Evolutionary conservation across 2,797 vertebrate genomes (phyloP).

Genomic region (Carcharodon carcharias): DNA sequence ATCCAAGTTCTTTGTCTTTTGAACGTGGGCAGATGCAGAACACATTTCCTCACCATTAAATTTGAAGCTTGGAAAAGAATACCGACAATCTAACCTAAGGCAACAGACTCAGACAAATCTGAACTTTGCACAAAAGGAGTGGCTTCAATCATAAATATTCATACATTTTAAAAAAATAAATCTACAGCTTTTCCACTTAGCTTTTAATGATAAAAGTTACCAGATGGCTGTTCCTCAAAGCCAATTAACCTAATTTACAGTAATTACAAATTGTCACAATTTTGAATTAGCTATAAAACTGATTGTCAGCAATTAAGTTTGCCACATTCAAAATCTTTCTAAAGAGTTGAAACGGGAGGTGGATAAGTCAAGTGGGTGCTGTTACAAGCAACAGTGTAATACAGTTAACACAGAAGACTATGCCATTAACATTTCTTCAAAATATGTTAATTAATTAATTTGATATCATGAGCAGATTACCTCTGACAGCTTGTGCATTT

Average conservation of each 20-base stretch:
- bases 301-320: neutral
- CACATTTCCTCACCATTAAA: neutral
- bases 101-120: neutral
- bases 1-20: neutral
- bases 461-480: constrained; percentile 47
- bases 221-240: neutral
- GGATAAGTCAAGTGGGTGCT: neutral
- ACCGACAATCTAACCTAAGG: neutral
- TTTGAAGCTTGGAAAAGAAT: neutral
- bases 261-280: neutral
- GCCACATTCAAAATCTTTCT: neutral
- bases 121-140: neutral
- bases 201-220: neutral
- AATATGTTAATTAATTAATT: neutral
- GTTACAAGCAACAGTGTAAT: neutral
- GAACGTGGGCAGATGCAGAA: neutral
- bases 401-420: neutral
- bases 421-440: neutral
- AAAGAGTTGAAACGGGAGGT: neutral
- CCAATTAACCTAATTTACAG: neutral
- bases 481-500: constrained; percentile 85
- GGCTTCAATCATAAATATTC: neutral
- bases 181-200: neutral
- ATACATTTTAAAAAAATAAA: neutral
- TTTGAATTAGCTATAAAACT: neutral